Percentiles rank a stretch among this genome's conserved stretches.
phyloP scores from a whole-genome alignment of 2,888 invertebrate species.

The Drosophila macrospina region DNA sequence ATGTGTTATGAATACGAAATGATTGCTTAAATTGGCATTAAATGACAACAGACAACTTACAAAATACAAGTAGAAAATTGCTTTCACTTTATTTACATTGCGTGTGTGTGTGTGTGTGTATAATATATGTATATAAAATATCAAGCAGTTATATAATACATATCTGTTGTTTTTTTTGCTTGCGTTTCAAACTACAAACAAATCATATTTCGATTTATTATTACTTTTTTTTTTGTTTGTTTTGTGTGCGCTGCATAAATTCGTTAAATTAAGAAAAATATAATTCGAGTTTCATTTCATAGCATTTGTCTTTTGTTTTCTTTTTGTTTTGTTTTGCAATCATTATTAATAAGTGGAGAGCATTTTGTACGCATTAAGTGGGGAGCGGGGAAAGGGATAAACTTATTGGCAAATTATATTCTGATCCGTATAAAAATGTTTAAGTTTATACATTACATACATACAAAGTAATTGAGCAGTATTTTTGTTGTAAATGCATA shows the following conservation, averaged over 20 bases:
- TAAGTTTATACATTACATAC: conserved; percentile 40
- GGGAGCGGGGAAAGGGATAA: neutral
- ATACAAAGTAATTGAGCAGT: conserved; percentile 44
- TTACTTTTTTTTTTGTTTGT: neutral
- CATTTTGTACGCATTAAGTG: neutral
- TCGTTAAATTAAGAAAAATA: conserved; percentile 26
- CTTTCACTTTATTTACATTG: conserved; percentile 52
- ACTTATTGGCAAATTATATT: conserved; percentile 32
- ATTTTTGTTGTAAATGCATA: conserved; percentile 47
- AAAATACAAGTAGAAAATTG: conserved; percentile 40
- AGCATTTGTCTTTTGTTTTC: neutral
- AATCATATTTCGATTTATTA: conserved; percentile 13
- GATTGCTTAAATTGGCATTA: conserved; percentile 5
- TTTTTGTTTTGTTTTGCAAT: conserved; percentile 2
- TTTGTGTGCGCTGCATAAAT: conserved; percentile 33
- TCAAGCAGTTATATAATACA: conserved; percentile 31
- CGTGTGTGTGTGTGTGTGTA: conserved; percentile 3
- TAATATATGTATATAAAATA: conserved; percentile 19
- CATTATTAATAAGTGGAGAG: conserved; percentile 11
- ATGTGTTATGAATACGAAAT: conserved; percentile 9
- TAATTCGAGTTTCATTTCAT: conserved; percentile 20
- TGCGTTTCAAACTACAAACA: conserved; percentile 10
- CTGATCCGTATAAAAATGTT: conserved; percentile 34
- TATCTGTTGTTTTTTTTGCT: conserved; percentile 6
- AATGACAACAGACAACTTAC: conserved; percentile 15